A percentile compares a stretch with the other conserved stretches of the same genome.
phyloP scores from a whole-genome alignment of 2,797 vertebrate genomes.

The Tenualosa ilisha region DNA sequence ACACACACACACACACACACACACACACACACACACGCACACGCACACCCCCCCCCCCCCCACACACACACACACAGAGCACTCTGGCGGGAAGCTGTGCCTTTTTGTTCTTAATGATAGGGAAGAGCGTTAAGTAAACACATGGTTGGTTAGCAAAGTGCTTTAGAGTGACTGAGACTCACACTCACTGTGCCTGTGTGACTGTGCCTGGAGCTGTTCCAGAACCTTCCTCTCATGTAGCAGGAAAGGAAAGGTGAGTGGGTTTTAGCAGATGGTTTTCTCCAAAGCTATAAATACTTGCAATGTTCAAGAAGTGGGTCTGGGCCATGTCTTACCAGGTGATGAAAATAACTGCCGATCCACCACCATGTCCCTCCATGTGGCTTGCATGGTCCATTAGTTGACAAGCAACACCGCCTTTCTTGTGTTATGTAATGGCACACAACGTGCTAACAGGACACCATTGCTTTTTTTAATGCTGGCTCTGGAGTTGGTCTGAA shows the following conservation, averaged over 20 bases:
- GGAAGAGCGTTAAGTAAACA: background rate
- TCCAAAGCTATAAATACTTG: no score
- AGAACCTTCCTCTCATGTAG: background rate
- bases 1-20: background rate
- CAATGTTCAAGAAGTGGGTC: no score
- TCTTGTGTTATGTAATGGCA: no score
- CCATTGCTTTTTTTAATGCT: no score
- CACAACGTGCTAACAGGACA: no score
- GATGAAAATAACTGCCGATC: no score
- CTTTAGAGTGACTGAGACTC: background rate
- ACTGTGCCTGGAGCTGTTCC: background rate
- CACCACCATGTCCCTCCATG: no score
- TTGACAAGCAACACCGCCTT: no score
- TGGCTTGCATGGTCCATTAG: background rate
- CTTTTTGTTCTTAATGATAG: background rate
- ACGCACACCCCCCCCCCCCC: background rate
- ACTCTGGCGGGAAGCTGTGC: background rate
- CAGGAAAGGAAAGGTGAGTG: background rate
- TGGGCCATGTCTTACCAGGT: no score
- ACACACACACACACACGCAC: background rate
- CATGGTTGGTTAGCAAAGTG: background rate
- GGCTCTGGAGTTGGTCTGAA: background rate
- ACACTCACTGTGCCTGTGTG: background rate
- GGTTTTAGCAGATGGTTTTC: no score
- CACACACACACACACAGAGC: background rate